Conservation (phyloP, 1,140 invertebrate genomes). For the Conus betulinus region DNA sequence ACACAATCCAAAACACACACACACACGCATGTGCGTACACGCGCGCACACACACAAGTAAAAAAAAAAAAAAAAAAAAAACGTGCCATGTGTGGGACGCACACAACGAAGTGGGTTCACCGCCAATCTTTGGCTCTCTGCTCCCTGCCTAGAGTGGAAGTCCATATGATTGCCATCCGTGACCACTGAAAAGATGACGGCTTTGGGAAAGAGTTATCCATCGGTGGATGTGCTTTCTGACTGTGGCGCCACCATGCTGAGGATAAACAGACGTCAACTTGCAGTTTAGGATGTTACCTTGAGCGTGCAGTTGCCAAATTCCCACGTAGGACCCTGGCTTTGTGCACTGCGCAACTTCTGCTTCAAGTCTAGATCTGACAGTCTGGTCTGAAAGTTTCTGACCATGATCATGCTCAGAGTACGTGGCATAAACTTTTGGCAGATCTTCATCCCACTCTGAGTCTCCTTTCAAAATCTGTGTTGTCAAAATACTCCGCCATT, state of each 20-base stretch:
- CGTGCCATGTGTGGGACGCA: neutral
- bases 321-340: neutral
- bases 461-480: slow-evolving; percentile 33
- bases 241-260: neutral
- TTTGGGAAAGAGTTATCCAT: neutral
- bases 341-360: slow-evolving; percentile 25
- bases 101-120: neutral
- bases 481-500: slow-evolving; percentile 74
- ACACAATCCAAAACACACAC: no score
- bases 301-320: neutral
- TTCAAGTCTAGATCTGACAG: slow-evolving; percentile 9
- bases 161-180: neutral
- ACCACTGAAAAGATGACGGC: neutral
- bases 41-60: no score
- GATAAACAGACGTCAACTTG: neutral
- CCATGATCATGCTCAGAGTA: slow-evolving; percentile 8
- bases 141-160: neutral
- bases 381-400: neutral
- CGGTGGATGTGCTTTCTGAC: neutral
- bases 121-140: neutral
- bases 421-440: slow-evolving; percentile 18
- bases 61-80: no score
- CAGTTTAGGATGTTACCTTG: neutral
- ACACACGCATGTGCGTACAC: no score
- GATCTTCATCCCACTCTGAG: slow-evolving; percentile 6